Evolutionary conservation across 1,140 invertebrate genomes (phyloP), one percentile per base, ranked within the genome.

Genomic region (Campodea augens): DNA sequence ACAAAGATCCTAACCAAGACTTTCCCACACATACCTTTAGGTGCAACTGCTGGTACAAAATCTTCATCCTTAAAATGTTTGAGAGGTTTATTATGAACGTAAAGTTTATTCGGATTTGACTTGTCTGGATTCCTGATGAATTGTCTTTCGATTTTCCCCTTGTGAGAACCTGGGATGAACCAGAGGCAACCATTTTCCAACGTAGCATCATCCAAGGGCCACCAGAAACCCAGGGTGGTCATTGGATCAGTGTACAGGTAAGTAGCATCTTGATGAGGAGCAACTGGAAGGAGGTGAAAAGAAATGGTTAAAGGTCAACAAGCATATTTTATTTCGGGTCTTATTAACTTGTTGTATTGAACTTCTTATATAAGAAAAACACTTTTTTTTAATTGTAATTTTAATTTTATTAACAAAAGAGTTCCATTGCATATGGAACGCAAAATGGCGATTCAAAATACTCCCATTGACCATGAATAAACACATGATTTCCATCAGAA

Each of bases 171-270:
- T 32, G 79, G 79, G 1, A 83, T 75, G 57, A 95, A 87, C 75
- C 81, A 88, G 4, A 98, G 67, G 57, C 93, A 98, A 5, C 93
- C 92, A 60, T 98, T 98, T 56, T 95, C 79, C 7, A 75, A 41
- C 0, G 79, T 91, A 2, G 88, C 83, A 55, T 96, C 87, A 54
- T 97, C 89, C 1, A 97, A 61, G 2, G 93, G 85, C 39, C 97
- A 80, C 93, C 93, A 98, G 55, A 95, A 80, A 1, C 92, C 91
- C 12, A 89, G 61, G 0, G 80, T 67, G 13, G 72, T 73, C 23
- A 71, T 61, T 15, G 76, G 88, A 44, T 78, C 81, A 0, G 84
- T 88, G 51, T 82, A 71, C 2, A 98, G 65, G 59, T 85, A 98
- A 1, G 85, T 78, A 0, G 75, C 74, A 60, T 95, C 90, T 62